Conservation (phyloP, 2,797 vertebrate genomes). For the Mus minutoides region DNA sequence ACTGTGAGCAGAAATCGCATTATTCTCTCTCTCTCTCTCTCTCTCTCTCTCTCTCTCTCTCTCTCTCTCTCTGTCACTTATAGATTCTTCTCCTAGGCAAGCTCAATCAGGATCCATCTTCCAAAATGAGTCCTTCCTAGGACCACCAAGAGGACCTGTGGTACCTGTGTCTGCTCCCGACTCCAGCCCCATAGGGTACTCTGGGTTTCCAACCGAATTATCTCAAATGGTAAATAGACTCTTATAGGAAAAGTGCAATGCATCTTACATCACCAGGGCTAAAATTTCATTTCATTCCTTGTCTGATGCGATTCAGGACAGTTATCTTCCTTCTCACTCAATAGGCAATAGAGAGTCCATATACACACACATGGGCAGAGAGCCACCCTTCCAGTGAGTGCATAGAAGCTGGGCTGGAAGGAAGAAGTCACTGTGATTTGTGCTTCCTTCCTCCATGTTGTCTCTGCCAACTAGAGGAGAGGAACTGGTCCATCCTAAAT, state of each 20-base stretch:
- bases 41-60: not conserved
- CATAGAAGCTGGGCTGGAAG: slow-evolving; percentile 21
- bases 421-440: not conserved
- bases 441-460: not conserved
- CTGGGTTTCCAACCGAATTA: not conserved
- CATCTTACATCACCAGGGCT: slow-evolving; percentile 25
- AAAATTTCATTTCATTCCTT: slow-evolving; percentile 53
- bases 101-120: not conserved
- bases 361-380: not conserved
- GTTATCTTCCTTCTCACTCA: slow-evolving; percentile 18
- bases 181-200: not conserved
- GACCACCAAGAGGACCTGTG: not conserved
- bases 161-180: not conserved
- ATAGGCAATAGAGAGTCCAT: not conserved
- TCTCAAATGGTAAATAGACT: slow-evolving; percentile 62
- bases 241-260: slow-evolving; percentile 48
- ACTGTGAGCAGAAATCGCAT: not conserved
- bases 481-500: slow-evolving; percentile 33
- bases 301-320: slow-evolving; percentile 27
- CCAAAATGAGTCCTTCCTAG: not conserved
- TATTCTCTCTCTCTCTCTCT: not conserved
- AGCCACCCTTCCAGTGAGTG: not conserved
- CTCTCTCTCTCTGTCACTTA: not conserved
- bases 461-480: slow-evolving; percentile 39
- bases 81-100: not conserved